Evolutionary conservation across 1,140 invertebrate species (phyloP).

Genomic region (Procambarus virginalis): DNA sequence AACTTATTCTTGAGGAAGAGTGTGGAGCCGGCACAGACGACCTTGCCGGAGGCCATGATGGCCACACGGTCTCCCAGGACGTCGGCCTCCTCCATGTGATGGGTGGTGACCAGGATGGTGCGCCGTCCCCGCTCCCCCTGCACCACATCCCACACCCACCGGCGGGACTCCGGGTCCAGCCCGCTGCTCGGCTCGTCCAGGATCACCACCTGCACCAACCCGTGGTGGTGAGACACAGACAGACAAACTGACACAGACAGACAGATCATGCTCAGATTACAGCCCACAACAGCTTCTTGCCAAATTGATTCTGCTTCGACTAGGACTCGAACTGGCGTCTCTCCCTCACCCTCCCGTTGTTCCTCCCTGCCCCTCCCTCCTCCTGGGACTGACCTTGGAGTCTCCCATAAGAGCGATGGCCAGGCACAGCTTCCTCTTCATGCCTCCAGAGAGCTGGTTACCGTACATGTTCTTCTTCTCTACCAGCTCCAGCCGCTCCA

Average conservation of each 20-base stretch:
- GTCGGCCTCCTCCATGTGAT: conserved; percentile 79
- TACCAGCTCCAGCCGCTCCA: conserved; percentile 77
- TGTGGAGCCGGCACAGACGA: conserved; percentile 80
- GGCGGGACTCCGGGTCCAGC: conserved; percentile 79
- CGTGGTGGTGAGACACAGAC: no score
- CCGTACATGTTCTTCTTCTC: conserved; percentile 77
- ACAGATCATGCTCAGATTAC: no score
- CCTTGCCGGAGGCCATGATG: conserved; percentile 80
- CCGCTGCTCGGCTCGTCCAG: conserved; percentile 77
- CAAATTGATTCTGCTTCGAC: no score
- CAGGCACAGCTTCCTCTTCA: conserved; percentile 80
- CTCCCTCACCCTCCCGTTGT: background rate
- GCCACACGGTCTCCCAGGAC: conserved; percentile 82
- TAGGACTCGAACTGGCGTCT: background rate
- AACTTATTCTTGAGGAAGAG: conserved; percentile 80
- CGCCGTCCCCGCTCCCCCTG: conserved; percentile 72
- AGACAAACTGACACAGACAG: no score
- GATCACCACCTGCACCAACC: conserved; percentile 74
- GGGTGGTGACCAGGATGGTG: conserved; percentile 83
- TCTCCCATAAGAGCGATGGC: conserved; percentile 80
- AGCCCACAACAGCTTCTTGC: no score
- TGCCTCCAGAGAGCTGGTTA: conserved; percentile 78
- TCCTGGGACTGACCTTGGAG: conserved; percentile 72
- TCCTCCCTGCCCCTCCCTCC: background rate
- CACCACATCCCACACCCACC: conserved; percentile 79